phyloP scores from a whole-genome alignment of 1,140 invertebrate species.

The Drosophila erecta region DNA sequence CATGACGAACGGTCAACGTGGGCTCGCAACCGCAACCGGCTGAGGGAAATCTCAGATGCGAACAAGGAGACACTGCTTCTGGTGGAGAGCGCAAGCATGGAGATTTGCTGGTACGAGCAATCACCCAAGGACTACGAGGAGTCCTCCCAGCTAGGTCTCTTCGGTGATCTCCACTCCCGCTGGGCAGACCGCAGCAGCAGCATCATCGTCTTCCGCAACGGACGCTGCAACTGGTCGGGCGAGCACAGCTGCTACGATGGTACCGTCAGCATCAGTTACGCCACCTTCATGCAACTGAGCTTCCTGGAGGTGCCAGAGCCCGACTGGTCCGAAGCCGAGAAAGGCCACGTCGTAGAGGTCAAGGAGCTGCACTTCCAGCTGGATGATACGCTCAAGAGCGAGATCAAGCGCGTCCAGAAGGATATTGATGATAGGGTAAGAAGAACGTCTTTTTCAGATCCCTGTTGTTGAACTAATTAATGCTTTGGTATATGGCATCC shows the following conservation, averaged over 20 bases:
- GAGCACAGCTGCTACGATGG: conserved; percentile 87
- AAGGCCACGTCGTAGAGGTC: conserved; percentile 32
- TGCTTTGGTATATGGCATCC: no score
- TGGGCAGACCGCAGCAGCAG: conserved; percentile 86
- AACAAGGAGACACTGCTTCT: conserved; percentile 87
- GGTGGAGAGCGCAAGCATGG: conserved; percentile 88
- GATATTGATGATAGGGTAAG: conserved; percentile 68
- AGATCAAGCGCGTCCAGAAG: conserved; percentile 66
- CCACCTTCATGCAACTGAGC: conserved; percentile 79
- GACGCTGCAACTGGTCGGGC: conserved; percentile 81
- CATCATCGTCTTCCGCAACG: conserved; percentile 86
- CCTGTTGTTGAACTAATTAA: not conserved
- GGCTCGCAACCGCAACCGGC: conserved; percentile 86
- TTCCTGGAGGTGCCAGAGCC: conserved; percentile 74
- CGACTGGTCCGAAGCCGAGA: conserved; percentile 53
- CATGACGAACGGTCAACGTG: conserved; percentile 88
- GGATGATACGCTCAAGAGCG: conserved; percentile 60
- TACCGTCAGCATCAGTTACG: conserved; percentile 85
- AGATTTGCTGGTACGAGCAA: conserved; percentile 87
- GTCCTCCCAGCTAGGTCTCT: conserved; percentile 66
- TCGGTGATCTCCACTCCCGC: conserved; percentile 85
- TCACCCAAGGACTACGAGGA: conserved; percentile 82
- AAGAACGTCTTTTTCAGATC: not conserved
- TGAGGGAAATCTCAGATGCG: conserved; percentile 86
- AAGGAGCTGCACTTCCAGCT: conserved; percentile 72